These are phyloP conservation scores for Timema podura DNA, from an alignment of 2,888 invertebrate genomes.

Conservation along the genomic window DNA sequence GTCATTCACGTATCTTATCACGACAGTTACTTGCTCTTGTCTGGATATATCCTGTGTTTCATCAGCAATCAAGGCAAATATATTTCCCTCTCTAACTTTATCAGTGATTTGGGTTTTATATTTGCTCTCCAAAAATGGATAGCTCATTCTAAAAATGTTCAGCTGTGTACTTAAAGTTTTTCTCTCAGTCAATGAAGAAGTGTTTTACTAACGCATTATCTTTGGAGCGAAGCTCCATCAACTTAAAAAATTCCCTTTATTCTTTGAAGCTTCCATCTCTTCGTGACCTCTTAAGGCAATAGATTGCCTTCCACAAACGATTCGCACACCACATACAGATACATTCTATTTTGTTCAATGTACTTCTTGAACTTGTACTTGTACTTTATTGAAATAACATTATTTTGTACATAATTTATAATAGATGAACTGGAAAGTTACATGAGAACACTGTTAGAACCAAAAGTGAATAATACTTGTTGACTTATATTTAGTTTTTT, in stretches of 20 bases:
- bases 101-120: constrained; percentile 6
- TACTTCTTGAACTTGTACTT: background rate
- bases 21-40: background rate
- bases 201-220: background rate
- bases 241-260: background rate
- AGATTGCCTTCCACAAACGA: background rate
- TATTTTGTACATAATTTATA: no score
- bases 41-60: background rate
- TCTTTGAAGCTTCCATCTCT: background rate
- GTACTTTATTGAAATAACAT: no score
- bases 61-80: constrained; percentile 8
- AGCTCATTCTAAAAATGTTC: background rate
- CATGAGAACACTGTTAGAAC: no score
- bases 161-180: background rate
- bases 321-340: background rate
- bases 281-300: constrained; percentile 6
- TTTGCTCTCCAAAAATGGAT: background rate
- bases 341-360: background rate
- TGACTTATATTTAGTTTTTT: no score
- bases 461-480: no score
- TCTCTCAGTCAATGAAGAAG: background rate
- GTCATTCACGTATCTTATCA: background rate
- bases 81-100: constrained; percentile 10
- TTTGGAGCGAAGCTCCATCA: background rate
- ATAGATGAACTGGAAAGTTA: no score